These are phyloP conservation scores for Oreochromis niloticus DNA, from an alignment of 2,113 vertebrate species.

Conservation along the genomic window DNA sequence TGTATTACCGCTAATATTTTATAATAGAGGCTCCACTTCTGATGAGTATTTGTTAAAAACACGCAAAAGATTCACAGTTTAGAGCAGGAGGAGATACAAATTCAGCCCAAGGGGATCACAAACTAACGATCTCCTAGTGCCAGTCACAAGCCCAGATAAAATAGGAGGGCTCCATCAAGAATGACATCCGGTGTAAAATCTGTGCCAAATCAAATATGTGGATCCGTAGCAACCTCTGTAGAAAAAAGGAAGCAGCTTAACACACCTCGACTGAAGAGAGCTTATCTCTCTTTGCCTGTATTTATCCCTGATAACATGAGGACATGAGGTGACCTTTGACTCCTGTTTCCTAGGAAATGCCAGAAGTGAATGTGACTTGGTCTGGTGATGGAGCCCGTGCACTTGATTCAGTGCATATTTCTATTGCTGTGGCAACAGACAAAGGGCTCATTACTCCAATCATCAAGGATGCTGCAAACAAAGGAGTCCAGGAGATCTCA, in stretches of 20 bases:
- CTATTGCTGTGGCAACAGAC: constrained; percentile 91
- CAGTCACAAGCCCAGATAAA: not conserved
- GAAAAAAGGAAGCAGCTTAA: not conserved
- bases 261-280: fast-evolving
- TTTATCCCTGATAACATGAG: not conserved
- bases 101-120: fast-evolving
- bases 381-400: constrained; percentile 78
- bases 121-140: not conserved
- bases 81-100: not conserved
- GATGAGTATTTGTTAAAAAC: not conserved
- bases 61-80: not conserved
- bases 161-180: fast-evolving
- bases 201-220: not conserved
- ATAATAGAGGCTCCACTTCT: not conserved
- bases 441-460: constrained; percentile 91
- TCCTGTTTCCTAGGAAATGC: constrained; percentile 78
- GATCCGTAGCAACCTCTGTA: not conserved
- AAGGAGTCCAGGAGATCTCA: constrained; percentile 89
- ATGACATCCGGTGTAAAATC: not conserved
- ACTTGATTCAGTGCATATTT: constrained; percentile 85
- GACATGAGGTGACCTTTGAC: not conserved
- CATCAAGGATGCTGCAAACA: constrained; percentile 86
- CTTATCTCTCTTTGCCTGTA: not conserved
- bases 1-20: not conserved
- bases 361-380: constrained; percentile 90